Percentiles rank a stretch among this genome's conserved stretches.
Evolutionary conservation across 2,888 invertebrate species (phyloP).

Genomic region (Ctenicera cuprea): DNA sequence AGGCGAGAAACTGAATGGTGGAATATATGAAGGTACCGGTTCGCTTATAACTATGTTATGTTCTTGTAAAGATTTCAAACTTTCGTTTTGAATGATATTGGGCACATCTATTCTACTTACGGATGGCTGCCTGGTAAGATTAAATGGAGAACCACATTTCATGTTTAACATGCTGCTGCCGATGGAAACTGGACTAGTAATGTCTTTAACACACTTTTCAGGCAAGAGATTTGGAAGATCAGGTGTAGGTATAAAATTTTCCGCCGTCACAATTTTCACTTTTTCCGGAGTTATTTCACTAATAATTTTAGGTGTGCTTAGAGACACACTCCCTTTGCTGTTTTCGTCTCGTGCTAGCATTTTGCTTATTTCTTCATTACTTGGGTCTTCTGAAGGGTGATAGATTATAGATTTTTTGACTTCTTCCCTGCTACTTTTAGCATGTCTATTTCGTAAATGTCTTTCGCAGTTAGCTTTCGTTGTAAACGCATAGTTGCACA

Average conservation of each 20-base stretch:
- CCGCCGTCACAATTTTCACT: slow-evolving; percentile 46
- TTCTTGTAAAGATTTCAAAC: slow-evolving; percentile 62
- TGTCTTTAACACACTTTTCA: slow-evolving; percentile 49
- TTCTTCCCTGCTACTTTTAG: slow-evolving; percentile 89
- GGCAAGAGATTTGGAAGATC: slow-evolving; percentile 37
- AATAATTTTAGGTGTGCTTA: not conserved
- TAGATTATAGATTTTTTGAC: slow-evolving; percentile 92
- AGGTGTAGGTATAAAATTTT: slow-evolving; percentile 31
- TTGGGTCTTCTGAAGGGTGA: slow-evolving; percentile 90
- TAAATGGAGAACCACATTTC: slow-evolving; percentile 13
- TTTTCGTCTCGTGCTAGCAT: slow-evolving; percentile 74
- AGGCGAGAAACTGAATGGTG: slow-evolving; percentile 61
- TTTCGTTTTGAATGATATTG: slow-evolving; percentile 63
- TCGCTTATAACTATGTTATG: slow-evolving; percentile 57
- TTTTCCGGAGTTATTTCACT: slow-evolving; percentile 61
- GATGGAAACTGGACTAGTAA: slow-evolving; percentile 46
- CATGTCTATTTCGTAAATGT: slow-evolving; percentile 93
- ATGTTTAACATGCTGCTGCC: slow-evolving; percentile 10
- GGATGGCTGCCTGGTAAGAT: not conserved
- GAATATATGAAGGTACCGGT: slow-evolving; percentile 58
- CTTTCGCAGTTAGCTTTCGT: slow-evolving; percentile 98
- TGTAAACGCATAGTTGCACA: slow-evolving; percentile 98
- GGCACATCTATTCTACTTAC: slow-evolving; percentile 50
- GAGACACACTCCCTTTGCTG: not conserved
- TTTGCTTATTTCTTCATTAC: slow-evolving; percentile 82